Evolutionary conservation across 2,888 invertebrate genomes (phyloP), one percentile per base, ranked within the genome.

Genomic region (Brachylomia viminalis): DNA sequence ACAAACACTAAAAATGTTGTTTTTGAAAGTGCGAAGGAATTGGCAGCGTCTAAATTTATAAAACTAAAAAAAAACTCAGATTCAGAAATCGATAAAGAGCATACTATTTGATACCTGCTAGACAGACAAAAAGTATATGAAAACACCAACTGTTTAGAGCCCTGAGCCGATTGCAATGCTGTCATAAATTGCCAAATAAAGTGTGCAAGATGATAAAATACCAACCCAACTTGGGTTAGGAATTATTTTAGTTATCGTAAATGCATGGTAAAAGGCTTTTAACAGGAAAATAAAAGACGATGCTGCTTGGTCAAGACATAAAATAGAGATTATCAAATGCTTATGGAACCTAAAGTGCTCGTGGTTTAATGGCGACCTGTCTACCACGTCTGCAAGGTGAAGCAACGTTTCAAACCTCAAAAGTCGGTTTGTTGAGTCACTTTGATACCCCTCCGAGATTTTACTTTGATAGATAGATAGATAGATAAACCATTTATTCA

Each of bases 241-340:
- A n/a, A n/a, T n/a, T n/a, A n/a, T n/a, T n/a, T n/a, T n/a, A 49
- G 54, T 15, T 33, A 49, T 66, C 61, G 59, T 66, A 62, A 56
- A 67, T 75, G 49, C n/a, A 77, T 56, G 68, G 54, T 77, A 77
- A 77, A 77, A 77, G 61, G 54, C 23, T 80, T 74, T 67, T 49
- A 66, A 33, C 30, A 33, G 15, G 42, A n/a, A 56, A 66, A 74
- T 49, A 56, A 81, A 72, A 59, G 8, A 54, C 13, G n/a, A 13
- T 23, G 7, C 20, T 38, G 20, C n/a, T 65, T n/a, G 17, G 30
- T 30, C 52, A n/a, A 73, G 30, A 64, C 33, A 30, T 59, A 75
- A 52, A 54, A 65, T 74, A 47, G 52, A 73, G n/a, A 30, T 73
- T 59, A 52, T 73, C 52, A 65, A 73, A 80, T 73, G 47, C 10